A percentile compares a stretch with the other conserved stretches of the same genome.
Conservation (phyloP, 2,113 vertebrate genomes). For the Pachycephala philippinensis region DNA sequence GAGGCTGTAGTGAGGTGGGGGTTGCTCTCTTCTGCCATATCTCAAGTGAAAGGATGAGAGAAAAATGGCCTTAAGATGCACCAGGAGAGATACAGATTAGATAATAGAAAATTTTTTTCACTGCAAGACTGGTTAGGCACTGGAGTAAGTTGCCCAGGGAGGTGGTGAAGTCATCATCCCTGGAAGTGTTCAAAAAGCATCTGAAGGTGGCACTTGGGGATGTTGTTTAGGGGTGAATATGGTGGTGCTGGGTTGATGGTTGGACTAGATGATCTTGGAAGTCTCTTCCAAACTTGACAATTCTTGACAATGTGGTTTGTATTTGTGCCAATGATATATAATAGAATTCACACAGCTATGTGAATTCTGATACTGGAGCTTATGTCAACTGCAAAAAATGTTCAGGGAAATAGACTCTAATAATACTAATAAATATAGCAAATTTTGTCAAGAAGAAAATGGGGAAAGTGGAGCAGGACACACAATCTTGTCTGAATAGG, state of each 20-base stretch:
- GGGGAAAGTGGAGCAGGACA: background rate
- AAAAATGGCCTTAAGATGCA: background rate
- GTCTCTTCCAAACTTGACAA: background rate
- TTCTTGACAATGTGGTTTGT: background rate
- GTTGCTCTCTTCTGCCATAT: background rate
- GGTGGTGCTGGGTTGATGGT: background rate
- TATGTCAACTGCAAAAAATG: background rate
- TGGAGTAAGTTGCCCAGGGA: background rate
- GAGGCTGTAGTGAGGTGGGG: background rate
- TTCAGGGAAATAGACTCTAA: background rate
- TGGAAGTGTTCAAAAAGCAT: background rate
- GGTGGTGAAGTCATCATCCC: background rate
- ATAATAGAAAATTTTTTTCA: background rate
- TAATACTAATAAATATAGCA: background rate
- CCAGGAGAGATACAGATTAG: background rate
- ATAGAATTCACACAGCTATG: background rate
- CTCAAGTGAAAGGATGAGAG: background rate
- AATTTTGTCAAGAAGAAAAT: background rate
- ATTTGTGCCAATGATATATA: background rate
- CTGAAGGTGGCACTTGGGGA: background rate
- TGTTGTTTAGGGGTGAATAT: background rate
- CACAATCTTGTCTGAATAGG: background rate
- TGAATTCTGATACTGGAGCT: background rate
- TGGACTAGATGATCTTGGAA: background rate
- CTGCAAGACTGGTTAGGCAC: background rate